Evolutionary conservation across 2,888 invertebrate genomes (phyloP), one percentile per base, ranked within the genome.

Genomic region (Leptinotarsa tumamoca): DNA sequence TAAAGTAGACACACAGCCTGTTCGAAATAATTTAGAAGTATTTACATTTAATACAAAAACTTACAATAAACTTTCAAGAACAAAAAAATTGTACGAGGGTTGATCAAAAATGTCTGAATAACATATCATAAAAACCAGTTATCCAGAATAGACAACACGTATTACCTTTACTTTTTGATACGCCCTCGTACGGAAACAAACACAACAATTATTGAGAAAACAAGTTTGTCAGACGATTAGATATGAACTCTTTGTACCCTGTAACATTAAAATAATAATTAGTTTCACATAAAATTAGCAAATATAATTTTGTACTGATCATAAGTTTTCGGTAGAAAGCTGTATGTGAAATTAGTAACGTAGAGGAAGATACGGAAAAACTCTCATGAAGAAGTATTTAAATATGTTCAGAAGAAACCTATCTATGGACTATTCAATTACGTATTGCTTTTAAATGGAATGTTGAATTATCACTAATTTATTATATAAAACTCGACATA

Each of bases 1-100:
- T 86, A 86, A 84, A 85, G 81, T 80, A 83, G 85, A 85, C 85
- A 87, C 87, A 87, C 87, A 87, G 87, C 87, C 87, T 78, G 73
- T 79, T 78, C 74, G 68, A 72, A 78, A 71, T 80, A 78, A 80
- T 80, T 80, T 80, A 78, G 79, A 79, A 75, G 72, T 79, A 79
- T 77, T 73, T 79, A 77, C 79, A 79, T 75, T 75, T 73, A 66
- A 77, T 73, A 74, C 74, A 76, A 79, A 72, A 71, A 71, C 63
- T 71, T 63, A 69, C 72, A 70, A 73, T 72, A 73, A 61, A 76
- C 73, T 76, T 73, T 73, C 63, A 73, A 67, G 69, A 71, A 50
- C 68, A 72, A 66, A 73, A 21, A 76, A 21, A 21, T 27, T 73
- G 58, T 69, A 69, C 69, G 49, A 56, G 69, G 23, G 15, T 23